Conservation (phyloP, 2,113 vertebrate species). For the Epinephelus moara region DNA sequence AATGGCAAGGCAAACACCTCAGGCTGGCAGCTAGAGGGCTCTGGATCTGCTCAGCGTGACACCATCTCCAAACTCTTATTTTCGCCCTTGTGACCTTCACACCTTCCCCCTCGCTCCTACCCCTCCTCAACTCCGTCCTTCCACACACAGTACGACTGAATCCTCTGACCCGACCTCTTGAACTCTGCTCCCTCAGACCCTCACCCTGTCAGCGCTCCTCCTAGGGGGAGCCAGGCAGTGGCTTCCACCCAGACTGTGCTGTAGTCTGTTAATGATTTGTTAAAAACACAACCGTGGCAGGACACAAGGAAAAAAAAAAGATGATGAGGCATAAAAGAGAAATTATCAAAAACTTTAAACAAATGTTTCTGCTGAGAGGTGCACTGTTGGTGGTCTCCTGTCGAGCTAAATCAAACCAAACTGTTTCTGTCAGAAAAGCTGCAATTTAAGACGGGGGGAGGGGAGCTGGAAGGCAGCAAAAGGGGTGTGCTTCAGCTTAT, state of each 20-base stretch:
- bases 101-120: slow-evolving; percentile 43
- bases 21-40: slow-evolving; percentile 72
- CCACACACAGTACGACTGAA: slow-evolving; percentile 60
- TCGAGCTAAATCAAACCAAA: slow-evolving; percentile 75
- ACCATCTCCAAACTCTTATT: slow-evolving; percentile 78
- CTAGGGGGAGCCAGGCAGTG: slow-evolving; percentile 63
- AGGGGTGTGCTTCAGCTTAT: slow-evolving; percentile 55
- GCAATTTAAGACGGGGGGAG: slow-evolving; percentile 41
- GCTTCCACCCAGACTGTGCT: slow-evolving; percentile 46
- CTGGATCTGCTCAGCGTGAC: slow-evolving; percentile 82
- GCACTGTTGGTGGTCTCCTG: slow-evolving; percentile 82
- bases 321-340: slow-evolving; percentile 64
- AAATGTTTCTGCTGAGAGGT: slow-evolving; percentile 76
- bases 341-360: slow-evolving; percentile 75
- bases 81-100: slow-evolving; percentile 73
- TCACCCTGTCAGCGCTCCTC: slow-evolving; percentile 78
- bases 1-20: slow-evolving; percentile 83
- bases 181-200: slow-evolving; percentile 70
- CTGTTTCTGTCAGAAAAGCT: slow-evolving; percentile 72
- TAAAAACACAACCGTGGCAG: slow-evolving; percentile 73
- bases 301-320: slow-evolving; percentile 32
- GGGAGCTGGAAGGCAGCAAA: slow-evolving; percentile 46
- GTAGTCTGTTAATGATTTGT: slow-evolving; percentile 81
- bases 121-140: slow-evolving; percentile 40
- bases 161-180: slow-evolving; percentile 73